Evolutionary conservation across 2,797 vertebrate species (phyloP), one percentile per base, ranked within the genome.

Genomic region (Lepus townsendii): DNA sequence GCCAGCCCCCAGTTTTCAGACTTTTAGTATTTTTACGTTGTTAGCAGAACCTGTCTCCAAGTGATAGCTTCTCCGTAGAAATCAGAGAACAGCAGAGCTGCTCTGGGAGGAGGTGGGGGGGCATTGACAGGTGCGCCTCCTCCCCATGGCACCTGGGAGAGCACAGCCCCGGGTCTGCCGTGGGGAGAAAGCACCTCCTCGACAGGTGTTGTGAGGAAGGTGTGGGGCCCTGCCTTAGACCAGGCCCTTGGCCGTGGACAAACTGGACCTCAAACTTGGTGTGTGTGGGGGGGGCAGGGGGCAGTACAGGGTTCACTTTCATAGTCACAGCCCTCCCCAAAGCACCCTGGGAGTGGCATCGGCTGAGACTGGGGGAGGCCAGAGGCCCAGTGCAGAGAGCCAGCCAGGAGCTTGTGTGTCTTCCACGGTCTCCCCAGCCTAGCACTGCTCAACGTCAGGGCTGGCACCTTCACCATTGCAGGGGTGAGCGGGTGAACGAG

Each of bases 131-230:
- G 42, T 47, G 42, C 42, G 7, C 42, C 42, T 47, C 42, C 42
- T 9, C 42, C 7, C 42, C 42, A 47, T 5, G 54, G 77, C 77
- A 65, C 77, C 72, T 9, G 26, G 32, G 72, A 27, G 11, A 54
- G 11, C 24, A 47, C 5, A 5, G 42, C 9, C 8, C 27, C 0
- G 26, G 26, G 47, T 5, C 47, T 3, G 12, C 60, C 1, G 0
- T 22, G 20, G 2, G 12, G 20, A 35, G 63, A 65, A 38, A 52
- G 75, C 63, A 11, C 1, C 47, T 52, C 62, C 12, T 7, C 2
- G 2, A 50, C 30, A 63, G 60, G 38, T 4, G 7, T 22, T 63
- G 32, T 54, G 50, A 38, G 57, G 2, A 1, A 3, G 63, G 27
- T 5, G 1, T 14, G n/a, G 63, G n/a, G 7, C 30, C 14, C 42